phyloP scores from a whole-genome alignment of 2,797 vertebrate genomes.

The Allochrocebus solatus region DNA sequence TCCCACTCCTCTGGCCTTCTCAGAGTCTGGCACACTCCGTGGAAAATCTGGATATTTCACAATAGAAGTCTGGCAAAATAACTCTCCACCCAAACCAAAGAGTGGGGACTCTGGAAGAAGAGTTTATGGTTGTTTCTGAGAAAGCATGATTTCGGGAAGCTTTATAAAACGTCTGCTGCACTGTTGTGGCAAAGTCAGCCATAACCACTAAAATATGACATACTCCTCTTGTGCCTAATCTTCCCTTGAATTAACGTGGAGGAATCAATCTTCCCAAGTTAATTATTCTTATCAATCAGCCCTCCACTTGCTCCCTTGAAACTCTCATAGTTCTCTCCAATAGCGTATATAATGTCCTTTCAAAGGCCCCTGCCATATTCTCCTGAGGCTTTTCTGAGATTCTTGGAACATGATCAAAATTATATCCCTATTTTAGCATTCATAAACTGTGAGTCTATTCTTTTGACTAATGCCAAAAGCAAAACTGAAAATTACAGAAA shows the following conservation, averaged over 20 bases:
- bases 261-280: neutral
- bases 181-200: neutral
- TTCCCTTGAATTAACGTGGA: neutral
- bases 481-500: neutral
- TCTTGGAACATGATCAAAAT: neutral
- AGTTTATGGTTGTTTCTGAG: neutral
- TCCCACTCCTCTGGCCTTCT: neutral
- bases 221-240: neutral
- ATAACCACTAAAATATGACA: neutral
- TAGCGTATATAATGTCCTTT: neutral
- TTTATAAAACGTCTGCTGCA: neutral
- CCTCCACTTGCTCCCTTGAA: neutral
- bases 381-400: neutral
- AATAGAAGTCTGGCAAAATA: constrained; percentile 15
- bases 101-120: neutral
- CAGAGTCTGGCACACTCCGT: neutral
- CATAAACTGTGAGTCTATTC: neutral
- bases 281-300: neutral
- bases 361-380: neutral
- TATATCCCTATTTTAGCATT: neutral
- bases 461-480: neutral
- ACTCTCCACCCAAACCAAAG: constrained; percentile 27
- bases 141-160: neutral
- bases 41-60: constrained; percentile 49
- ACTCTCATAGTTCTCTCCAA: neutral